phyloP scores from a whole-genome alignment of 2,113 vertebrate genomes.

The Symphodus melops region DNA sequence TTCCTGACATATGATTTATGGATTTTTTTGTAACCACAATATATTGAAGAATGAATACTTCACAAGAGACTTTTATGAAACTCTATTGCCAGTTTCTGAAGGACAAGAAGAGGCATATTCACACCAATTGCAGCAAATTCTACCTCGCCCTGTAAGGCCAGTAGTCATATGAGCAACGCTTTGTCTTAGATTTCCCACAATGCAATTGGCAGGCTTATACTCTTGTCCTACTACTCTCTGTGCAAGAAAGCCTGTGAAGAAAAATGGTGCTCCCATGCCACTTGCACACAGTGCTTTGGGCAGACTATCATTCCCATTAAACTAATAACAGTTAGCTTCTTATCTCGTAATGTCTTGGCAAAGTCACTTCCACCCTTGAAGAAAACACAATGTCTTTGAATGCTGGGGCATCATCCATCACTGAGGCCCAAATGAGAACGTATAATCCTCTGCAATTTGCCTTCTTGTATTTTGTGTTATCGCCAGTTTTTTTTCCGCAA shows the following conservation, averaged over 20 bases:
- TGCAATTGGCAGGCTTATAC: constrained; percentile 34
- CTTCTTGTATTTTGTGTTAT: constrained; percentile 45
- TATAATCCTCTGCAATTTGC: constrained; percentile 64
- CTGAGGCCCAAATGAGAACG: constrained; percentile 51
- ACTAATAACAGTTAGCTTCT: constrained; percentile 75
- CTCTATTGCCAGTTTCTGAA: background rate
- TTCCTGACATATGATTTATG: too few relatives aligned
- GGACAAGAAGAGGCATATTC: constrained; percentile 5
- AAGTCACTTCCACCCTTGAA: constrained; percentile 77
- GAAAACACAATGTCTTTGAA: constrained; percentile 71
- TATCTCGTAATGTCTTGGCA: constrained; percentile 74
- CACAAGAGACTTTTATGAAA: constrained; percentile 4
- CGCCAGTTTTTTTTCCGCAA: constrained; percentile 35
- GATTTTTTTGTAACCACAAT: background rate
- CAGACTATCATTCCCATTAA: constrained; percentile 72
- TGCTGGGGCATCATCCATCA: constrained; percentile 61
- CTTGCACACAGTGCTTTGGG: constrained; percentile 61
- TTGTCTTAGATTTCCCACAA: constrained; percentile 43
- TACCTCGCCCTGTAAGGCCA: constrained; percentile 18
- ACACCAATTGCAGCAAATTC: constrained; percentile 18
- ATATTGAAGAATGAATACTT: constrained; percentile 21
- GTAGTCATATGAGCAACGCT: constrained; percentile 27
- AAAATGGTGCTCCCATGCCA: constrained; percentile 53
- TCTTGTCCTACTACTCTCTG: constrained; percentile 24
- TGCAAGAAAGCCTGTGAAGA: constrained; percentile 42